A percentile compares a stretch with the other conserved stretches of the same genome.
Evolutionary conservation across 2,888 invertebrate genomes (phyloP).

Genomic region (Cosmopolites sordidus): DNA sequence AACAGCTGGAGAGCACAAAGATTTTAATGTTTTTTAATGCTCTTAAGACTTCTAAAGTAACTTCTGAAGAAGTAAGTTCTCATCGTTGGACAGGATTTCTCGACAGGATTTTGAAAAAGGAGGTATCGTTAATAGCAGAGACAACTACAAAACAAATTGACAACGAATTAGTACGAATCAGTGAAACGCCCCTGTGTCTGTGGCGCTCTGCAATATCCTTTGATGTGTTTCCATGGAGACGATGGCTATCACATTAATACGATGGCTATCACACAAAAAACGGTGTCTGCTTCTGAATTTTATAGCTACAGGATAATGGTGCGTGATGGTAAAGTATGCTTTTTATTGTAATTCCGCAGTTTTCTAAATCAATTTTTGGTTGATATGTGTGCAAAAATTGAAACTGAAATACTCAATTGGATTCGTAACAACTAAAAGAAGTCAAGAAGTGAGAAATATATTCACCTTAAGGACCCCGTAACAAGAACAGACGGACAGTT

Average conservation of each 20-base stretch:
- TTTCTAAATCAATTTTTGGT: slow-evolving; percentile 42
- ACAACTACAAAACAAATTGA: too few species aligned
- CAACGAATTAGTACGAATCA: slow-evolving; percentile 14
- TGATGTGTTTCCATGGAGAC: slow-evolving; percentile 31
- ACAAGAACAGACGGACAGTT: slow-evolving; percentile 24
- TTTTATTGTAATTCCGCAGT: slow-evolving; percentile 33
- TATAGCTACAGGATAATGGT: slow-evolving; percentile 33
- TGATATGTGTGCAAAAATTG: slow-evolving; percentile 45
- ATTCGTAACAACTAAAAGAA: slow-evolving; percentile 38
- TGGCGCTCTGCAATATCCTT: slow-evolving; percentile 43
- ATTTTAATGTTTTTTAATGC: slow-evolving; percentile 3
- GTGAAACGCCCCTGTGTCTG: slow-evolving; percentile 38
- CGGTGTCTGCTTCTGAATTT: slow-evolving; percentile 1
- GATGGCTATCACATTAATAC: slow-evolving; percentile 20
- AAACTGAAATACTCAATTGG: slow-evolving; percentile 39
- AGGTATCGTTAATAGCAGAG: slow-evolving; percentile 1
- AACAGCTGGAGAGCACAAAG: not conserved
- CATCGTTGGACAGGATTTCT: not conserved
- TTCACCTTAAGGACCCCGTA: slow-evolving; percentile 41
- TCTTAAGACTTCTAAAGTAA: slow-evolving; percentile 1
- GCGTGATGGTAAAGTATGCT: slow-evolving; percentile 30
- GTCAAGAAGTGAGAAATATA: slow-evolving; percentile 38
- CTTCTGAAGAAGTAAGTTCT: too few species aligned
- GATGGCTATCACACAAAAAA: slow-evolving; percentile 1
- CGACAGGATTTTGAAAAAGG: slow-evolving; percentile 1